phyloP scores from a whole-genome alignment of 2,888 invertebrate genomes.

The Nemotelus nigrinus region DNA sequence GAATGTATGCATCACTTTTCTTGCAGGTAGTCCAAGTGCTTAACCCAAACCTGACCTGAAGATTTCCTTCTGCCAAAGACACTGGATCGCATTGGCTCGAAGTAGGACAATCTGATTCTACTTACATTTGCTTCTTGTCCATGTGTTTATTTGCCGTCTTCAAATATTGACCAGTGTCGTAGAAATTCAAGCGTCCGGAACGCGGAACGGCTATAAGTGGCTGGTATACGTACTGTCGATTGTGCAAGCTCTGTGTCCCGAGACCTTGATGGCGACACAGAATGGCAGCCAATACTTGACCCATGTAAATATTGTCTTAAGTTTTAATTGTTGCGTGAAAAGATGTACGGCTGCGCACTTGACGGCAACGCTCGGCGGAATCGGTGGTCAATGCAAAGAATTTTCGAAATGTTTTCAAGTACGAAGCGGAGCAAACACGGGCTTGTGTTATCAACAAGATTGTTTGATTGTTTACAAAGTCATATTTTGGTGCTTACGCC shows the following conservation, averaged over 20 bases:
- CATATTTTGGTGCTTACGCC: too few relatives aligned
- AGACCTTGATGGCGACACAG: constrained; percentile 24
- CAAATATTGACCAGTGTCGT: constrained; percentile 44
- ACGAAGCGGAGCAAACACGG: not conserved
- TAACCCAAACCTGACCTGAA: constrained; percentile 26
- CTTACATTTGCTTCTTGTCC: constrained; percentile 8
- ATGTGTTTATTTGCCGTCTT: constrained; percentile 42
- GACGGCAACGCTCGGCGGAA: not conserved
- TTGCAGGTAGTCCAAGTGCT: constrained; percentile 5
- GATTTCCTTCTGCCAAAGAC: not conserved
- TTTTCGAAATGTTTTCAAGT: not conserved
- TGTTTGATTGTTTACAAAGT: too few relatives aligned
- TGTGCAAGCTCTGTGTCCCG: constrained; percentile 32
- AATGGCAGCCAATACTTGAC: constrained; percentile 43
- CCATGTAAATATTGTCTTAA: constrained; percentile 40
- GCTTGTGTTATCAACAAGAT: too few relatives aligned
- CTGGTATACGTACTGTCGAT: constrained; percentile 7
- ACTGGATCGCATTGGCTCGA: not conserved
- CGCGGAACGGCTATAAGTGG: constrained; percentile 33
- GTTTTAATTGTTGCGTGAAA: constrained; percentile 45
- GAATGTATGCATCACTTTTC: constrained; percentile 7
- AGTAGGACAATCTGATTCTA: constrained; percentile 7
- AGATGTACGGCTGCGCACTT: not conserved
- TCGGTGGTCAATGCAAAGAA: not conserved
- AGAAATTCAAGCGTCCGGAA: constrained; percentile 40